Evolutionary conservation across 2,888 invertebrate genomes (phyloP), one percentile per base, ranked within the genome.

Genomic region (Dasysyrphus albostriatus): DNA sequence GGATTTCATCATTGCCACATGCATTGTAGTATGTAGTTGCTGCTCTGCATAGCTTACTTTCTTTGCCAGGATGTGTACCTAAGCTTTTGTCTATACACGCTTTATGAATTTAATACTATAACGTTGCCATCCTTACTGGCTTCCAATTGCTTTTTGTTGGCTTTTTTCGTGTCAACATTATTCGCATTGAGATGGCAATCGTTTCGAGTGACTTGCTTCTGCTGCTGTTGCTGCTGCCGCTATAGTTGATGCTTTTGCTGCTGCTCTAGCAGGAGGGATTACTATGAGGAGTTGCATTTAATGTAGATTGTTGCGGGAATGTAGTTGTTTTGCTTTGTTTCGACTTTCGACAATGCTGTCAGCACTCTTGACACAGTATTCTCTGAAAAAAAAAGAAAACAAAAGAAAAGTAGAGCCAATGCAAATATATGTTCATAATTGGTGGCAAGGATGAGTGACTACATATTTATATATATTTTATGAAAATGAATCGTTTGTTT

Each of bases 1-100:
- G 67, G 90, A 88, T 78, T 91, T 91, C 56, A 88, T 90, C 76
- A 91, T 87, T 87, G 82, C 82, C 82, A 74, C 67, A 42, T 65
- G 58, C 63, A 58, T 76, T 59, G 65, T 74, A 44, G 63, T 34
- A 39, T 77, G 69, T 77, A 58, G 59, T 39, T 58, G 75, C 65
- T 70, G 56, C 69, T 78, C 61, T 74, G 72, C 84, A 81, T 81
- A 65, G 69, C 65, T 73, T 42, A 59, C 61, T 70, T 69, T 63
- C 54, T 69, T 65, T 74, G 14, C 72, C 63, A 74, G 82, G 74
- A 77, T 74, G 51, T 42, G 75, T 42, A 47, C 37, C 34, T 49
- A 59, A 44, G 61, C 72, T 72, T 58, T 72, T 74, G 58, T 69
- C 24, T 79, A 19, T 63, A 59, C 63, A 70, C 49, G 63, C 56